Conservation (phyloP, 2,797 vertebrate species). For the Gephyroberyx darwinii region DNA sequence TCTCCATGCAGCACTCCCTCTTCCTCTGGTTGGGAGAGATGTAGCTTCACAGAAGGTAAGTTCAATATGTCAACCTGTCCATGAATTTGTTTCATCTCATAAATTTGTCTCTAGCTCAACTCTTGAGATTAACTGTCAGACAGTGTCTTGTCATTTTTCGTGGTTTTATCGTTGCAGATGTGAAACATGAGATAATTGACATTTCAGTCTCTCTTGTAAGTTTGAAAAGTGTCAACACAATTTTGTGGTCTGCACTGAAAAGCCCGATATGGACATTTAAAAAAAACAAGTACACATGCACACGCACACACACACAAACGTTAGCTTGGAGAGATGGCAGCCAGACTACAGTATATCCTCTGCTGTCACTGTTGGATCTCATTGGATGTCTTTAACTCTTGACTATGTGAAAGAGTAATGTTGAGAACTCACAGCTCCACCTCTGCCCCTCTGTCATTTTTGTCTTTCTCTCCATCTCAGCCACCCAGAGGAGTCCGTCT, state of each 20-base stretch:
- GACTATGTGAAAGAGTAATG: constrained; percentile 25
- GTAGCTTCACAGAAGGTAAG: constrained; percentile 83
- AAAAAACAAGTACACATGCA: not conserved
- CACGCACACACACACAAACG: constrained; percentile 23
- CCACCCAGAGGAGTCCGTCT: constrained; percentile 81
- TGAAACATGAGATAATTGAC: constrained; percentile 54
- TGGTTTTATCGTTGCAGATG: constrained; percentile 13
- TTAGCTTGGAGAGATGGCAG: not conserved
- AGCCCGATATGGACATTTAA: constrained; percentile 26
- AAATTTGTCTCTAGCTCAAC: constrained; percentile 19
- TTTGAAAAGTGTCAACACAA: constrained; percentile 9
- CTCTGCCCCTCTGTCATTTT: not conserved
- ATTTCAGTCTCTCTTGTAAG: constrained; percentile 41
- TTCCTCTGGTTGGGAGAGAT: constrained; percentile 78
- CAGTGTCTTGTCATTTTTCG: constrained; percentile 10
- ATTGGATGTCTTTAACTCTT: constrained; percentile 30
- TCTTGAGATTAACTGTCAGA: constrained; percentile 23
- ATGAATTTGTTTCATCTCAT: constrained; percentile 11
- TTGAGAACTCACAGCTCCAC: constrained; percentile 22
- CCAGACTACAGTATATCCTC: constrained; percentile 24
- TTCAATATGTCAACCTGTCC: constrained; percentile 18
- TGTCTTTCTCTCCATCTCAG: constrained; percentile 72
- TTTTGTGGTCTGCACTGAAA: constrained; percentile 38
- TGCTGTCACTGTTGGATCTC: constrained; percentile 22
- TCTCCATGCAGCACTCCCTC: constrained; percentile 77